Percentiles rank a stretch among this genome's conserved stretches.
Evolutionary conservation across 2,888 invertebrate species (phyloP).

Genomic region (Apodemia zela): DNA sequence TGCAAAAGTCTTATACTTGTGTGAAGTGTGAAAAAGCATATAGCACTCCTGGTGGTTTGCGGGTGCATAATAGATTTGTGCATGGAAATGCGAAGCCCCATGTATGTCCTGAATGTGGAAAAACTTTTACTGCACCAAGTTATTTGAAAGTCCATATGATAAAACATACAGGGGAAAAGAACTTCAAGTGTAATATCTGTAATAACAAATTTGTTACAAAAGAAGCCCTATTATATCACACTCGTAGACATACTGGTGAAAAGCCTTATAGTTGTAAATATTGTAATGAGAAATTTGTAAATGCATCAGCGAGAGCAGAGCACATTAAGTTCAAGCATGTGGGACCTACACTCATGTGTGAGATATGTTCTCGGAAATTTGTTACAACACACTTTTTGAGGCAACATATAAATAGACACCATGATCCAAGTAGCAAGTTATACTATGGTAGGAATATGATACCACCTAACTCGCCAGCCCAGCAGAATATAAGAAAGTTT

Average conservation of each 20-base stretch:
- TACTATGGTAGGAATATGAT: slow-evolving; percentile 50
- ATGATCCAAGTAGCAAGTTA: slow-evolving; percentile 60
- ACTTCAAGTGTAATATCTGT: slow-evolving; percentile 62
- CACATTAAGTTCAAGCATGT: slow-evolving; percentile 67
- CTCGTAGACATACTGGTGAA: slow-evolving; percentile 66
- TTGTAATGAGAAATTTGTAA: slow-evolving; percentile 64
- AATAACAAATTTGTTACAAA: slow-evolving; percentile 60
- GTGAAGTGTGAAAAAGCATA: slow-evolving; percentile 61
- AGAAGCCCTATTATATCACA: slow-evolving; percentile 66
- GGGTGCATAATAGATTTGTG: slow-evolving; percentile 62
- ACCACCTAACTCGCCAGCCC: slow-evolving; percentile 51
- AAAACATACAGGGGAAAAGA: slow-evolving; percentile 66
- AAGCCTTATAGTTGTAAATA: slow-evolving; percentile 62
- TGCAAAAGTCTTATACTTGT: slow-evolving; percentile 51
- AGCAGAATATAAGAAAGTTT: slow-evolving; percentile 48
- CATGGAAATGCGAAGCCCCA: slow-evolving; percentile 66
- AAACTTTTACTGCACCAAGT: slow-evolving; percentile 68
- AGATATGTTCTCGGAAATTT: slow-evolving; percentile 63
- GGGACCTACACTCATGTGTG: slow-evolving; percentile 60
- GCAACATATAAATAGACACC: slow-evolving; percentile 60
- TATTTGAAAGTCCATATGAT: slow-evolving; percentile 63
- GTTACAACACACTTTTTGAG: slow-evolving; percentile 61
- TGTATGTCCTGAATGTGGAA: slow-evolving; percentile 57
- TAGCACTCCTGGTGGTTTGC: slow-evolving; percentile 59
- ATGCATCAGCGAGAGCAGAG: slow-evolving; percentile 67